phyloP scores from a whole-genome alignment of 2,113 vertebrate species.

The Sciurus niger region DNA sequence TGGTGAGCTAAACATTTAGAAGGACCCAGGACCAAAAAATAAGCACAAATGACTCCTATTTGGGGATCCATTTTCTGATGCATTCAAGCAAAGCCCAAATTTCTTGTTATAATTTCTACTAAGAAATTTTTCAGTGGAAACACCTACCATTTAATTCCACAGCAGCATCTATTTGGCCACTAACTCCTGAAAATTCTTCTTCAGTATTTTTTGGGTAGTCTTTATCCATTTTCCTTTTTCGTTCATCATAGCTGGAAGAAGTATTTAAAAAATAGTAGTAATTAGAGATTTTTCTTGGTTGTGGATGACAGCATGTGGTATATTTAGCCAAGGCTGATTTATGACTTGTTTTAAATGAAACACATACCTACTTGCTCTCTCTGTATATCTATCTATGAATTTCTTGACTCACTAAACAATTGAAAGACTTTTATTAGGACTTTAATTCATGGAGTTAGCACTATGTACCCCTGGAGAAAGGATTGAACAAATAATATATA shows the following conservation, averaged over 20 bases:
- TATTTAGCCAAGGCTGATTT: neutral
- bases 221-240: constrained; percentile 82
- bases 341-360: neutral
- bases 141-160: constrained; percentile 81
- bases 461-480: neutral
- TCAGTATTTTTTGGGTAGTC: constrained; percentile 77
- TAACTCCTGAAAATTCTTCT: constrained; percentile 84
- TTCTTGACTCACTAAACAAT: constrained; percentile 6
- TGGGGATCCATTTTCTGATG: constrained; percentile 2
- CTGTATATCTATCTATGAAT: neutral
- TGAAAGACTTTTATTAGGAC: neutral
- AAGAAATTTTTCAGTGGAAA: neutral
- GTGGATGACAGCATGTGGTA: neutral
- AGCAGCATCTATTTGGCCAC: constrained; percentile 75
- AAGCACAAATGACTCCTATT: neutral
- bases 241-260: constrained; percentile 78
- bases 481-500: neutral
- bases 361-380: neutral
- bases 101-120: neutral
- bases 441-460: neutral
- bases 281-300: neutral
- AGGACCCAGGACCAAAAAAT: neutral
- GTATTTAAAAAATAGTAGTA: constrained; percentile 57
- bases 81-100: neutral
- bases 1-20: neutral